These are phyloP conservation scores for Phalloptychus januarius DNA, from an alignment of 2,797 vertebrate species.

Conservation along the genomic window DNA sequence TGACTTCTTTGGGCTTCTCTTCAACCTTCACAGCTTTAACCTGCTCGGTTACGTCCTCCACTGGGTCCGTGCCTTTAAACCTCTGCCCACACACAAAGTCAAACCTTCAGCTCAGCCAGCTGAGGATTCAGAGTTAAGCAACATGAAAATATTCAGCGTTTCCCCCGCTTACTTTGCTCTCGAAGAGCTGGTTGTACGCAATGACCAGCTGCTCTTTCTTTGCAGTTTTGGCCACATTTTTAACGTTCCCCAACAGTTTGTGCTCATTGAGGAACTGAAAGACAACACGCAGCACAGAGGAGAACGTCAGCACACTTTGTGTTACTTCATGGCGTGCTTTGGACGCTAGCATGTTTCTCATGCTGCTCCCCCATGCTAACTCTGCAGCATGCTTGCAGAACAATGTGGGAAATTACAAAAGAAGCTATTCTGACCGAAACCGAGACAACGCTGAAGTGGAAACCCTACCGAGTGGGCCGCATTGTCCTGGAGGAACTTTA, in stretches of 20 bases:
- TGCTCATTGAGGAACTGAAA: slow-evolving; percentile 93
- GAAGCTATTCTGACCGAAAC: accelerated
- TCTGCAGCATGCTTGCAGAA: slow-evolving; percentile 26
- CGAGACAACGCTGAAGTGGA: accelerated
- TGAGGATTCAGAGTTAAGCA: background rate
- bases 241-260: slow-evolving; percentile 93
- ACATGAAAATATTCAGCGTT: accelerated
- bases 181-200: slow-evolving; percentile 92
- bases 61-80: slow-evolving; percentile 89
- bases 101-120: background rate
- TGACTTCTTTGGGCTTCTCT: slow-evolving; percentile 86
- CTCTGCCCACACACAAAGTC: slow-evolving; percentile 72
- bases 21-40: slow-evolving; percentile 86
- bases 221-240: slow-evolving; percentile 95
- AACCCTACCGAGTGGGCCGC: slow-evolving; percentile 87
- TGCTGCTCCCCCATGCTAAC: slow-evolving; percentile 33
- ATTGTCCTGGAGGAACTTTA: slow-evolving; percentile 93
- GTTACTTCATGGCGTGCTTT: background rate
- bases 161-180: slow-evolving; percentile 85
- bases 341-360: slow-evolving; percentile 1
- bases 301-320: background rate
- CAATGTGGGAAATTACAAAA: background rate
- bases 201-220: slow-evolving; percentile 92
- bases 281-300: background rate
- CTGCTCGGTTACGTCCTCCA: slow-evolving; percentile 82